Evolutionary conservation across 2,113 vertebrate species (phyloP).

Genomic region (Python bivittatus): DNA sequence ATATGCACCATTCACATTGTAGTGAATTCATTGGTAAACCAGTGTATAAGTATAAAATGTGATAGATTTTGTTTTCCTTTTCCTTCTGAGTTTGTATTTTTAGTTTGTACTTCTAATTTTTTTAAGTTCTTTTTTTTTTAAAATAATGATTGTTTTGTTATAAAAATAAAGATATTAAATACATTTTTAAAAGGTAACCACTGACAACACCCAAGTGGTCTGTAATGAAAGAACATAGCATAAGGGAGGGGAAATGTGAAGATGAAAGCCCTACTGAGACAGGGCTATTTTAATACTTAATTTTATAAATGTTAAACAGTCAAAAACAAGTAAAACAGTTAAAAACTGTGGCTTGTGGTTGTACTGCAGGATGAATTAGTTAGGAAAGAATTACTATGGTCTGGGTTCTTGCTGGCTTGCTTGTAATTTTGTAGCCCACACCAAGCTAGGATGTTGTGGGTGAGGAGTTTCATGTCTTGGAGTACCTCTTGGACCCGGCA

Average conservation of each 20-base stretch:
- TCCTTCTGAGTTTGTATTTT: neutral
- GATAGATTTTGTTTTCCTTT: neutral
- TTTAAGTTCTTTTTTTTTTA: neutral
- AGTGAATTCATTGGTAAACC: neutral
- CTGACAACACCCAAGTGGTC: neutral
- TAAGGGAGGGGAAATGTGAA: neutral
- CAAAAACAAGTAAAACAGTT: neutral
- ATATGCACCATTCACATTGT: neutral
- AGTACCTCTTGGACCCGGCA: neutral
- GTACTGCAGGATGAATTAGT: neutral
- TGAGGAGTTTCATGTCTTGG: neutral
- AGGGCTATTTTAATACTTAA: neutral
- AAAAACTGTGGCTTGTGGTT: neutral
- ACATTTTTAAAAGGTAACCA: neutral
- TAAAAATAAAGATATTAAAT: neutral
- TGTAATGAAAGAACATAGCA: neutral
- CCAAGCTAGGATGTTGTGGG: neutral
- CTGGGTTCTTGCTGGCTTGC: neutral
- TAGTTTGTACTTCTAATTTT: neutral
- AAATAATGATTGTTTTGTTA: neutral
- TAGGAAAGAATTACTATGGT: neutral
- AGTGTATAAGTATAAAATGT: neutral
- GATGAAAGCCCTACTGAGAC: neutral
- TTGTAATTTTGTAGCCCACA: neutral
- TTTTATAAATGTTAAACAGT: neutral